Base-by-base conservation (phyloP, 2,888 invertebrate genomes). In the Drosophila affinis region DNA sequence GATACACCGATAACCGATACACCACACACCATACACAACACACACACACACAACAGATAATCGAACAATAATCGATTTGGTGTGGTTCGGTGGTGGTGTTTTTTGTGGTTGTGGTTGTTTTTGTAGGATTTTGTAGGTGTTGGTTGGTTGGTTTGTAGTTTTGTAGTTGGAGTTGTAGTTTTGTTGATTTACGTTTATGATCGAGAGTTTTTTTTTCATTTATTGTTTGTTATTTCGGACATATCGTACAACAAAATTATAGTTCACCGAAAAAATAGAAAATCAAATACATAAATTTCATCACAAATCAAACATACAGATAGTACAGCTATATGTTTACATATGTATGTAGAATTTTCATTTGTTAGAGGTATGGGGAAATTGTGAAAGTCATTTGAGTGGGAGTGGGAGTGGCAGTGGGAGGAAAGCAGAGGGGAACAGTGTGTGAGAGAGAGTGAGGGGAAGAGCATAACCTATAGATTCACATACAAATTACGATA, bases 261-360 rank as follows among this genome's bases (percentile, higher is more conserved):
- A 78, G 72, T 48, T 39, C 73, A 87, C 74, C 87, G 71, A 79
- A 87, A 87, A 81, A 81, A 86, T 70, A 87, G 70, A 84, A 80
- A 86, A 79, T 83, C 68, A 79, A 74, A 76, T 81, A 56, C 65
- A 78, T 68, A 71, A 81, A 76, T 78, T 72, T 69, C 53, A 53
- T 64, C 74, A 73, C 73, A 59, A 72, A 72, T 64, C 46, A 73
- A 64, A 59, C 74, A 54, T 63, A 63, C 45, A 54, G 57, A 71
- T 5, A 52, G 56, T 27, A n/a, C 27, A 52, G 49, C 54, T 59
- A 49, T 54, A 24, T 64, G 62, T 61, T 54, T 53, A 34, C 49
- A 21, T 64, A 62, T 61, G 34, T 60, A 39, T 32, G 27, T 21
- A 34, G 29, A 18, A 9, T 32, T 32, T 52, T 18, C 1, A 9